These are phyloP conservation scores for Heliconius hortense DNA, from an alignment of 2,888 invertebrate genomes.

Conservation along the genomic window DNA sequence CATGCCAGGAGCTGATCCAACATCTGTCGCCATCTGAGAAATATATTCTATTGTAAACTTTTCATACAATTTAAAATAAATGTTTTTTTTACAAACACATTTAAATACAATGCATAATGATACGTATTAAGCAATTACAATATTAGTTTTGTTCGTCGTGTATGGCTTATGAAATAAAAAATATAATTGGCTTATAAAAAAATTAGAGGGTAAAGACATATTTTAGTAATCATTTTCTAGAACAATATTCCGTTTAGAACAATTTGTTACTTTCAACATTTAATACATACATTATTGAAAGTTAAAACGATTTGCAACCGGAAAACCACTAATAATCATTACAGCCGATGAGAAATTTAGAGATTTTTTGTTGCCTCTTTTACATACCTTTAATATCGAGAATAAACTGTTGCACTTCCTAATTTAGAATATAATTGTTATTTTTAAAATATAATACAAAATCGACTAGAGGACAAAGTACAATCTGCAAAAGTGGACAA, in stretches of 20 bases:
- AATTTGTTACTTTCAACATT: not conserved
- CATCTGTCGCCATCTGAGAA: conserved; percentile 71
- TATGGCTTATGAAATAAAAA: not conserved
- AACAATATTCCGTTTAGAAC: not conserved
- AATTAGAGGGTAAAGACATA: not conserved
- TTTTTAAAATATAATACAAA: not conserved
- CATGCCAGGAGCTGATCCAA: conserved; percentile 60
- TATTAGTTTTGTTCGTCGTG: not conserved
- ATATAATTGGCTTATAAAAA: not conserved
- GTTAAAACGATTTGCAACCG: conserved; percentile 7
- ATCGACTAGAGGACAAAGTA: conserved; percentile 3
- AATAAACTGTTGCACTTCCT: not conserved
- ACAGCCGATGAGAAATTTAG: not conserved
- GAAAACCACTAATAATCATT: not conserved
- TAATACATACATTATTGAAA: not conserved
- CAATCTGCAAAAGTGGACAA: not conserved
- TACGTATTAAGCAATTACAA: not conserved
- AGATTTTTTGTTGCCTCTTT: not conserved
- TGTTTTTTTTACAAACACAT: not conserved
- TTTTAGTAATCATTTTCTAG: not conserved
- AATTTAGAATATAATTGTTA: not conserved
- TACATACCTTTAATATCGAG: not conserved
- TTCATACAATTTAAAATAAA: not conserved
- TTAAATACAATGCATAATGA: not conserved
- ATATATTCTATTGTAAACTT: not conserved